A percentile compares a stretch with the other conserved stretches of the same genome.
Evolutionary conservation across 1,140 invertebrate genomes (phyloP).

Genomic region (Cotesia typhae): DNA sequence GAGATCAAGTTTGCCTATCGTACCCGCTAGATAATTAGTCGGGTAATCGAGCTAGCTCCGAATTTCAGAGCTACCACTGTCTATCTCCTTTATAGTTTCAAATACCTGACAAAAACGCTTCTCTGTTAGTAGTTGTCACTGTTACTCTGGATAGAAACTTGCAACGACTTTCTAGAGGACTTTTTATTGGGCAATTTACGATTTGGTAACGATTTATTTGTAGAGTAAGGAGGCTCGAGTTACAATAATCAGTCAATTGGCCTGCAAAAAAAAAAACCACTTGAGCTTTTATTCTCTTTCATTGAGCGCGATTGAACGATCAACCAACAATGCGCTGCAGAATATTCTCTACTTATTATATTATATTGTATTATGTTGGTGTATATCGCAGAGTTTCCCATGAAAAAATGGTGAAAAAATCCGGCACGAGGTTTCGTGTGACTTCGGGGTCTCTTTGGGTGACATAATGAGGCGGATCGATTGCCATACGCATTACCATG

Average conservation of each 20-base stretch:
- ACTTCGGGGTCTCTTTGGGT: slow-evolving; percentile 49
- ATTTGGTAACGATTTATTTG: no score
- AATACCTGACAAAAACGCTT: no score
- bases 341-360: neutral
- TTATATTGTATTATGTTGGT: neutral
- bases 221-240: neutral
- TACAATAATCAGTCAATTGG: slow-evolving; percentile 7
- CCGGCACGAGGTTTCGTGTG: slow-evolving; percentile 45
- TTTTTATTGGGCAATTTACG: no score
- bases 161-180: no score
- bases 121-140: no score
- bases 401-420: slow-evolving; percentile 52
- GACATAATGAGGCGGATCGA: slow-evolving; percentile 63
- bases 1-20: slow-evolving; percentile 53
- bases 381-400: slow-evolving; percentile 45
- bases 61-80: slow-evolving; percentile 47
- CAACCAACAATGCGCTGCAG: neutral
- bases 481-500: slow-evolving; percentile 59
- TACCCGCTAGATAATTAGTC: slow-evolving; percentile 60
- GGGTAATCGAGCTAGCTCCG: slow-evolving; percentile 56
- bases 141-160: no score
- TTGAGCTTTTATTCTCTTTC: neutral
- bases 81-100: slow-evolving; percentile 16
- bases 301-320: neutral
- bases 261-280: neutral